phyloP scores from a whole-genome alignment of 1,140 invertebrate species.

The Globodera ellingtonae region DNA sequence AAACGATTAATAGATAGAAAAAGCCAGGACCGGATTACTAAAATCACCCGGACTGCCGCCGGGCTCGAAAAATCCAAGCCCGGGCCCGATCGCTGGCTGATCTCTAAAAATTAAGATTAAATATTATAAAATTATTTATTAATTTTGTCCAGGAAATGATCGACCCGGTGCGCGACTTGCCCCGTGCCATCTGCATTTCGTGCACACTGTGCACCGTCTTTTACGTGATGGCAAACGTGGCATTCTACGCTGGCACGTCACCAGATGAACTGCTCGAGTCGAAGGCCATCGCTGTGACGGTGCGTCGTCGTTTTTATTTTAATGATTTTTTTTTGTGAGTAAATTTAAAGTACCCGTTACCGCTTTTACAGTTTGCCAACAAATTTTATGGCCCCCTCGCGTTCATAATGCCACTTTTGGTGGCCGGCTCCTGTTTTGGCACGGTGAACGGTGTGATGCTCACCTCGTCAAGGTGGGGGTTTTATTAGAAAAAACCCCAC shows the following conservation, averaged over 20 bases:
- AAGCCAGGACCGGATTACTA: too few relatives aligned
- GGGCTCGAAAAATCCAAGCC: too few relatives aligned
- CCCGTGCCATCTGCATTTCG: constrained; percentile 90
- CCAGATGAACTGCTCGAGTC: constrained; percentile 82
- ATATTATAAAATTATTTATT: too few relatives aligned
- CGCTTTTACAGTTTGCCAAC: constrained; percentile 76
- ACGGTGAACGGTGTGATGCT: constrained; percentile 97
- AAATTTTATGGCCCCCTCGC: constrained; percentile 86
- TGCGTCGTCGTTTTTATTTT: constrained; percentile 6
- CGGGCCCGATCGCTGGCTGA: too few relatives aligned
- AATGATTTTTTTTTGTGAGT: background rate
- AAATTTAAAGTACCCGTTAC: background rate
- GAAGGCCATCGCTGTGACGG: constrained; percentile 87
- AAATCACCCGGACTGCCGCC: too few relatives aligned
- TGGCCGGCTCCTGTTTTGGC: constrained; percentile 95
- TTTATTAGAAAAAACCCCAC: too few relatives aligned
- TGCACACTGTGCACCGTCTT: constrained; percentile 90
- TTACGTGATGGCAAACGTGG: constrained; percentile 91
- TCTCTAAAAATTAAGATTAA: too few relatives aligned
- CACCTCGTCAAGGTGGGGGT: constrained; percentile 77
- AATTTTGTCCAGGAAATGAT: constrained; percentile 76
- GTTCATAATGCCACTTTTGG: constrained; percentile 94
- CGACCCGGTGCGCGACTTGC: constrained; percentile 92
- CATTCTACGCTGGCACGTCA: constrained; percentile 91
- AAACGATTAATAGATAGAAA: too few relatives aligned